A percentile compares a stretch with the other conserved stretches of the same genome.
Evolutionary conservation across 2,888 invertebrate species (phyloP).

Genomic region (Drosophila prolongata): DNA sequence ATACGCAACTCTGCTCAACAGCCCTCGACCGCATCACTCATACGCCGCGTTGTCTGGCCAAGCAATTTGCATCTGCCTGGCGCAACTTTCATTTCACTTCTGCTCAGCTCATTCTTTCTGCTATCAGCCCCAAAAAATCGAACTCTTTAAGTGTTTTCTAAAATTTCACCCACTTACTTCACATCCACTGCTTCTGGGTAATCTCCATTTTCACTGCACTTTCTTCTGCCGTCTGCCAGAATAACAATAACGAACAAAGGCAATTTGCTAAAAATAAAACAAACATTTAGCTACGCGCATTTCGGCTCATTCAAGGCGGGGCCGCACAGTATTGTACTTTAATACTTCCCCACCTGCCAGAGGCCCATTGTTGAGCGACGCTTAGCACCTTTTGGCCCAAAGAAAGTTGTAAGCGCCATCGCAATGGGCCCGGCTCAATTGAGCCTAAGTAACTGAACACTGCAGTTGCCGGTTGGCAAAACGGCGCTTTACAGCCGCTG

Average conservation of each 20-base stretch:
- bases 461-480: slow-evolving; percentile 54
- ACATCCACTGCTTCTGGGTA: slow-evolving; percentile 38
- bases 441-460: slow-evolving; percentile 53
- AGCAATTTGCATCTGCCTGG: slow-evolving; percentile 62
- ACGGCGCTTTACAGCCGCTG: slow-evolving; percentile 58
- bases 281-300: slow-evolving; percentile 69
- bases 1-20: slow-evolving; percentile 30
- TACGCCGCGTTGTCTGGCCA: slow-evolving; percentile 61
- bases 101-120: slow-evolving; percentile 50
- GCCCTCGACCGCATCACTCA: slow-evolving; percentile 57
- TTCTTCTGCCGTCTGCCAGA: slow-evolving; percentile 60
- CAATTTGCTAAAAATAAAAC: slow-evolving; percentile 76
- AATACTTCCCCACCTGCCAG: slow-evolving; percentile 59
- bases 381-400: slow-evolving; percentile 57
- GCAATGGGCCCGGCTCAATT: slow-evolving; percentile 49
- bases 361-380: slow-evolving; percentile 55
- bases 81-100: slow-evolving; percentile 66
- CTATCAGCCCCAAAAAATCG: slow-evolving; percentile 62
- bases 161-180: slow-evolving; percentile 72
- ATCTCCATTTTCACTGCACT: slow-evolving; percentile 72
- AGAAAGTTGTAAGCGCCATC: slow-evolving; percentile 62
- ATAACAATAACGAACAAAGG: slow-evolving; percentile 57
- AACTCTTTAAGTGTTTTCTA: slow-evolving; percentile 59
- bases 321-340: slow-evolving; percentile 41
- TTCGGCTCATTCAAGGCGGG: slow-evolving; percentile 61